Evolutionary conservation across 2,113 vertebrate species (phyloP).

Genomic region (Perca schrenkii): DNA sequence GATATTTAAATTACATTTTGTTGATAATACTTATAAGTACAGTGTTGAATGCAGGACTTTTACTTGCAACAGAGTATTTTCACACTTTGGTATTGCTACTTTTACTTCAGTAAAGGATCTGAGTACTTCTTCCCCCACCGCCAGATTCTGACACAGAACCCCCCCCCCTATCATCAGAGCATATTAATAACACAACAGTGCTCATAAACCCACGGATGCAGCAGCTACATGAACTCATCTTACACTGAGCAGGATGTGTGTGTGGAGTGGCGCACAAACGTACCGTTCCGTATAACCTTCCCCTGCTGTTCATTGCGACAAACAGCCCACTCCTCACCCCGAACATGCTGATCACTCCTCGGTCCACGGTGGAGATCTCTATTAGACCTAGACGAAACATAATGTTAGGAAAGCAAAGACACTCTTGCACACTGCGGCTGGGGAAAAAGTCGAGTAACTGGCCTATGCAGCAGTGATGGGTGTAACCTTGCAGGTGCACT

Average conservation of each 20-base stretch:
- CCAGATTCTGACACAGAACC: slow-evolving; percentile 12
- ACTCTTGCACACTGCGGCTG: slow-evolving; percentile 39
- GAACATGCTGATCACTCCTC: slow-evolving; percentile 95
- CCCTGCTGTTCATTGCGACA: slow-evolving; percentile 95
- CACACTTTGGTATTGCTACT: neutral
- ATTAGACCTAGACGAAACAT: slow-evolving; percentile 86
- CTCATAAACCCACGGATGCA: slow-evolving; percentile 68
- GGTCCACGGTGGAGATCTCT: slow-evolving; percentile 95
- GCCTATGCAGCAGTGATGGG: slow-evolving; percentile 79
- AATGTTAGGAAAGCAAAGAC: slow-evolving; percentile 37
- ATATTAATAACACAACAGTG: slow-evolving; percentile 71
- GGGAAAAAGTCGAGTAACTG: slow-evolving; percentile 59
- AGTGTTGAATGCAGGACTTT: neutral
- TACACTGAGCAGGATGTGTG: slow-evolving; percentile 54
- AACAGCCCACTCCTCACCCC: slow-evolving; percentile 93
- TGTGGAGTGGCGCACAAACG: slow-evolving; percentile 74
- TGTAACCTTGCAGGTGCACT: slow-evolving; percentile 84
- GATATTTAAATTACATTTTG: too few species aligned
- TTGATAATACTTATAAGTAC: neutral
- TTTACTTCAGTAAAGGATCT: neutral
- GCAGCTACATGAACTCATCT: slow-evolving; percentile 70
- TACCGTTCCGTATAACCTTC: slow-evolving; percentile 94
- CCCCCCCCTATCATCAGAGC: slow-evolving; percentile 55
- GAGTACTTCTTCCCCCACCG: neutral
- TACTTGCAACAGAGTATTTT: neutral